A percentile compares a stretch with the other conserved stretches of the same genome.
phyloP scores from a whole-genome alignment of 2,113 vertebrate genomes.

The Rhea pennata region DNA sequence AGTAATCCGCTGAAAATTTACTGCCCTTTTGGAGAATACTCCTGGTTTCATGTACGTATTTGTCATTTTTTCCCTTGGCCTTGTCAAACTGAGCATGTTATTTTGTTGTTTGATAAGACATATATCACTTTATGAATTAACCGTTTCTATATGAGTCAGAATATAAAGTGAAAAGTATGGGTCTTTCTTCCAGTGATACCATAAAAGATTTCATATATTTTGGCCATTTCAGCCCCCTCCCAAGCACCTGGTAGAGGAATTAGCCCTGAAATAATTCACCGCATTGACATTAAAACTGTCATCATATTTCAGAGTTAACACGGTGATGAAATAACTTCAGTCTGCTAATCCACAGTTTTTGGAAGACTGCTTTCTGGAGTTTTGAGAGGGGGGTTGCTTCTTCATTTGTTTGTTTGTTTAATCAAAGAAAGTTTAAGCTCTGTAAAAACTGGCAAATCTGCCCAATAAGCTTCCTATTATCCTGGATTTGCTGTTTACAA shows the following conservation, averaged over 20 bases:
- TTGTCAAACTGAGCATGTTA: conserved; percentile 45
- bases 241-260: neutral
- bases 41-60: neutral
- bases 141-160: conserved; percentile 16
- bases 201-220: neutral
- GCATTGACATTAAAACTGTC: conserved; percentile 10
- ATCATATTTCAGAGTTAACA: neutral
- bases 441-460: neutral
- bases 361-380: neutral
- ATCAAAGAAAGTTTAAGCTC: neutral
- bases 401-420: neutral
- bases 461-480: neutral
- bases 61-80: conserved; percentile 22
- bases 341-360: neutral
- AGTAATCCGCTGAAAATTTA: conserved; percentile 36
- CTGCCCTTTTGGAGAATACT: conserved; percentile 14
- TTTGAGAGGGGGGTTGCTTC: neutral
- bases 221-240: neutral
- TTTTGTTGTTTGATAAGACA: conserved; percentile 49
- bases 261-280: conserved; percentile 16
- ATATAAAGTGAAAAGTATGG: conserved; percentile 4
- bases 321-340: neutral
- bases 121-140: conserved; percentile 51
- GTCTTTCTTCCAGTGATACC: neutral
- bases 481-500: neutral